Evolutionary conservation across 2,888 invertebrate genomes (phyloP).

Genomic region (Rhagonycha lutea): DNA sequence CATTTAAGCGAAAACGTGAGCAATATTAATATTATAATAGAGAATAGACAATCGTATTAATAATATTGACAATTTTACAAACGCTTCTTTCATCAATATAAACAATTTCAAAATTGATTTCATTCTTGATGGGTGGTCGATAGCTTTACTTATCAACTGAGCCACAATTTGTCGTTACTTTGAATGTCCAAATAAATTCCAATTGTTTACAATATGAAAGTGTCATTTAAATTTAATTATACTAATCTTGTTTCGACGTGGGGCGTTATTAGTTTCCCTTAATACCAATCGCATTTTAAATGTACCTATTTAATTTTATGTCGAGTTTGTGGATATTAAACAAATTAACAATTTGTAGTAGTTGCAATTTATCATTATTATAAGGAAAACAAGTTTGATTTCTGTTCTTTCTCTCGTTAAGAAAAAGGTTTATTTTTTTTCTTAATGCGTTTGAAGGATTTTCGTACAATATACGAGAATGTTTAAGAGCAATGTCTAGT

Average conservation of each 20-base stretch:
- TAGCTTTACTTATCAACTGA: neutral
- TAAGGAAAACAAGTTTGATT: neutral
- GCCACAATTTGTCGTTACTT: neutral
- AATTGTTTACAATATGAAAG: constrained; percentile 3
- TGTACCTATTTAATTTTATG: neutral
- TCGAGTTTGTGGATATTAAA: neutral
- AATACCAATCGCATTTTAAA: neutral
- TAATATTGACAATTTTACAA: neutral
- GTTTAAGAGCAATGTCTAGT: no score
- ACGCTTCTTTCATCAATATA: neutral
- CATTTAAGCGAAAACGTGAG: neutral
- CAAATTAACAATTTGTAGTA: neutral
- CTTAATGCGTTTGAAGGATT: no score
- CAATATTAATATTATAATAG: neutral
- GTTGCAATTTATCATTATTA: neutral
- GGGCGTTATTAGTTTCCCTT: neutral
- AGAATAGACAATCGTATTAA: neutral
- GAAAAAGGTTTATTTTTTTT: no score
- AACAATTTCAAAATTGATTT: neutral
- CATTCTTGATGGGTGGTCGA: neutral
- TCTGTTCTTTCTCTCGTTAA: neutral
- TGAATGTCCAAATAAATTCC: neutral
- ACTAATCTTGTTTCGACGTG: neutral
- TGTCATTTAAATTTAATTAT: neutral
- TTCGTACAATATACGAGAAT: no score